Conservation (phyloP, 2,888 invertebrate species). For the Drosophila ustulata region DNA sequence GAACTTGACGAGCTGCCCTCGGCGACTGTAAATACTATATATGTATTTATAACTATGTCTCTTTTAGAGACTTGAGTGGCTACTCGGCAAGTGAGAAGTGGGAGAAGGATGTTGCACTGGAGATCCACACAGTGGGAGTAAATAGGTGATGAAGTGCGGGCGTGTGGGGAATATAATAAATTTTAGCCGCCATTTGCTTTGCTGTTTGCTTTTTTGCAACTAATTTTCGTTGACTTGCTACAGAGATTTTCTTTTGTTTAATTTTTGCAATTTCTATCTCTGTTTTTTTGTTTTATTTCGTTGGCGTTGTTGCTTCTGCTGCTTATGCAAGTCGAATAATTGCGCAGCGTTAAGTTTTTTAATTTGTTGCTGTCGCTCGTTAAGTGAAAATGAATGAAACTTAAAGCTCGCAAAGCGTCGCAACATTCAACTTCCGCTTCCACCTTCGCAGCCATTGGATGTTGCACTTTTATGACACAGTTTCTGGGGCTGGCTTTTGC, state of each 20-base stretch:
- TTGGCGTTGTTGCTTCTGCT: slow-evolving; percentile 16
- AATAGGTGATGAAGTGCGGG: slow-evolving; percentile 31
- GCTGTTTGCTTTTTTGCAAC: slow-evolving; percentile 63
- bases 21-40: slow-evolving; percentile 1
- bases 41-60: slow-evolving; percentile 62
- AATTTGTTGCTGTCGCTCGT: slow-evolving; percentile 54
- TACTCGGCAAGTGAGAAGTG: slow-evolving; percentile 33
- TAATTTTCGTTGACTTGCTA: slow-evolving; percentile 36
- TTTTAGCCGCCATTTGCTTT: slow-evolving; percentile 69
- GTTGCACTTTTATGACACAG: slow-evolving; percentile 74
- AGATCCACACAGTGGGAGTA: slow-evolving; percentile 5
- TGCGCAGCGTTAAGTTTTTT: slow-evolving; percentile 71
- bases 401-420: slow-evolving; percentile 29
- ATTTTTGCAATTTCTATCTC: slow-evolving; percentile 55
- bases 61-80: slow-evolving; percentile 60
- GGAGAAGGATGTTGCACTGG: slow-evolving; percentile 10
- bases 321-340: slow-evolving; percentile 74
- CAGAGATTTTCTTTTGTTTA: slow-evolving; percentile 68
- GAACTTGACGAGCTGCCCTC: slow-evolving; percentile 4
- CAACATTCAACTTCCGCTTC: slow-evolving; percentile 27
- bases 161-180: slow-evolving; percentile 72
- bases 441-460: slow-evolving; percentile 50
- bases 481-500: slow-evolving; percentile 48
- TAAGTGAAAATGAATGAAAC: slow-evolving; percentile 37
- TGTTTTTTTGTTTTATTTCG: neutral